Conservation (phyloP, 2,888 invertebrate genomes). For the Girardia tigrina region DNA sequence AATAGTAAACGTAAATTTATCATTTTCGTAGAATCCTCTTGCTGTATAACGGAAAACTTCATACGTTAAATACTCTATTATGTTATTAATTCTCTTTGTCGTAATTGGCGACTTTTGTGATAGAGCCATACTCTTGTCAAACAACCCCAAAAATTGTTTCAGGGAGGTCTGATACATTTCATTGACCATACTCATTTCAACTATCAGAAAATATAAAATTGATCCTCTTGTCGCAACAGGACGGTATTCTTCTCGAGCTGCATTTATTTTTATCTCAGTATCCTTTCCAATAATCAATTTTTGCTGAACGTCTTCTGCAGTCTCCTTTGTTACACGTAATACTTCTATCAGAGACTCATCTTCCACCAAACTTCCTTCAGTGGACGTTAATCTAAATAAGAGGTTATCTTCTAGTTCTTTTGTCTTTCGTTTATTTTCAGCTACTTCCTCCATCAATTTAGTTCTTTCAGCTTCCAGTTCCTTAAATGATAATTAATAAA, state of each 20-base stretch:
- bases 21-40: conserved; percentile 77
- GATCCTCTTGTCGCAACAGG: conserved; percentile 85
- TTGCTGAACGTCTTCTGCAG: conserved; percentile 62
- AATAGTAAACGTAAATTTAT: conserved; percentile 77
- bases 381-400: conserved; percentile 74
- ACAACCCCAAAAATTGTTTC: conserved; percentile 78
- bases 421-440: conserved; percentile 87
- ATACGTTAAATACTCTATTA: conserved; percentile 71
- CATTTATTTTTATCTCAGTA: conserved; percentile 75
- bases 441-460: conserved; percentile 79
- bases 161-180: conserved; percentile 90
- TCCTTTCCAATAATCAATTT: conserved; percentile 78
- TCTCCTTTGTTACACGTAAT: conserved; percentile 68
- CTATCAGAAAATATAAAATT: conserved; percentile 81
- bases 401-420: conserved; percentile 84
- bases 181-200: conserved; percentile 90
- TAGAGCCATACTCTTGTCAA: conserved; percentile 73
- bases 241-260: conserved; percentile 82
- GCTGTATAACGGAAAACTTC: conserved; percentile 83
- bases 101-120: conserved; percentile 71
- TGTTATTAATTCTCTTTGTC: conserved; percentile 64
- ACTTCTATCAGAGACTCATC: conserved; percentile 84
- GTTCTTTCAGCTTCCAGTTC: conserved; percentile 85
- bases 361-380: conserved; percentile 80
- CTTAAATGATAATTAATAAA: conserved; percentile 41